Percentiles rank a stretch among this genome's conserved stretches.
phyloP scores from a whole-genome alignment of 2,113 vertebrate genomes.

The Elanus axillaris region DNA sequence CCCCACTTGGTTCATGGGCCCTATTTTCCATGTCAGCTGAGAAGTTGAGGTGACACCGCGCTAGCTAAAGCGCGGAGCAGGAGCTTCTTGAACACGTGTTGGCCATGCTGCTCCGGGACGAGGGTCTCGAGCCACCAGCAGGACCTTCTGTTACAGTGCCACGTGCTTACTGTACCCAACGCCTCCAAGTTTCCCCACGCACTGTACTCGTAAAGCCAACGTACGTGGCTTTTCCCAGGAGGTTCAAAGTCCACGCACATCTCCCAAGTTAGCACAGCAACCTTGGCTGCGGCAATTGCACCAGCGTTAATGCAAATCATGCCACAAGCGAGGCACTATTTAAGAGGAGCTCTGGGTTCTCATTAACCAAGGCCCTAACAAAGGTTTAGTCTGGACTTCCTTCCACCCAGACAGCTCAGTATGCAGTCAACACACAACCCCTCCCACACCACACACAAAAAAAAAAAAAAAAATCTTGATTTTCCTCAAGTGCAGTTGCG shows the following conservation, averaged over 20 bases:
- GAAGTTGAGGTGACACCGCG: background rate
- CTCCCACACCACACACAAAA: background rate
- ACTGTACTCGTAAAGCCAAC: rapidly evolving
- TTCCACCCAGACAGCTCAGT: background rate
- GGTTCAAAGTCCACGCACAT: background rate
- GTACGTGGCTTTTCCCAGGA: background rate
- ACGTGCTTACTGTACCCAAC: rapidly evolving
- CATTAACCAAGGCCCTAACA: background rate
- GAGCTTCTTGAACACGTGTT: background rate
- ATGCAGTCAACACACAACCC: background rate
- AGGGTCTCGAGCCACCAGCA: background rate
- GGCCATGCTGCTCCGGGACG: background rate
- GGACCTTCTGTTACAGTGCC: background rate
- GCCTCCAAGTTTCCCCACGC: rapidly evolving
- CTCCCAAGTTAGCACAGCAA: background rate
- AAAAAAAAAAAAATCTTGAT: background rate
- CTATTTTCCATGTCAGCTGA: rapidly evolving
- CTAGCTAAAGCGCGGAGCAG: background rate
- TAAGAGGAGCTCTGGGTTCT: background rate
- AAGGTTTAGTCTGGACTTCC: background rate
- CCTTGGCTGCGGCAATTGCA: background rate
- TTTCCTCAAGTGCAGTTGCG: background rate
- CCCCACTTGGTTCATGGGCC: rapidly evolving
- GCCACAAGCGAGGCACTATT: background rate
- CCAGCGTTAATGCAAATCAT: background rate